Conservation (phyloP, 1,140 invertebrate species). For the Limonius californicus region DNA sequence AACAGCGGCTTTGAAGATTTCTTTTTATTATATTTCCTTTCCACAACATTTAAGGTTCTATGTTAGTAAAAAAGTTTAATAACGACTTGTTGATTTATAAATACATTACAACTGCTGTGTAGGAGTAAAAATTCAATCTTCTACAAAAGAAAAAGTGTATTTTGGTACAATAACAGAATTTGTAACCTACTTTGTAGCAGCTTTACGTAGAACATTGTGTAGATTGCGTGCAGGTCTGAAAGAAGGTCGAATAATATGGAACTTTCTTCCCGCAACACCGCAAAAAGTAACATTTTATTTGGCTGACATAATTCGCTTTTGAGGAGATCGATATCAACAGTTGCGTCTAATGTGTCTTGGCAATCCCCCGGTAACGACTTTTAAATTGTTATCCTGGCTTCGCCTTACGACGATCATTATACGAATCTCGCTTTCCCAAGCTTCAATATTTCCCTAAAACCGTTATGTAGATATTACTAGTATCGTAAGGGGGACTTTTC, state of each 20-base stretch:
- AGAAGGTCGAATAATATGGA: conserved; percentile 6
- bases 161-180: not conserved
- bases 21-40: too few species aligned
- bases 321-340: conserved; percentile 38
- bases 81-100: not conserved
- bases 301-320: conserved; percentile 37
- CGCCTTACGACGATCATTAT: conserved; percentile 21
- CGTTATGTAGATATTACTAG: conserved; percentile 9
- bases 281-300: conserved; percentile 29
- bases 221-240: conserved; percentile 2
- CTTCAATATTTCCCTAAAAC: conserved; percentile 14
- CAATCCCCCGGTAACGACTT: conserved; percentile 40
- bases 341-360: conserved; percentile 39
- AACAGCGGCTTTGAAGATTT: too few species aligned
- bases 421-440: conserved; percentile 13
- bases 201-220: not conserved
- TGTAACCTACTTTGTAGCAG: conserved; percentile 3
- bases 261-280: conserved; percentile 13
- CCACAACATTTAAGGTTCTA: too few species aligned
- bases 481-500: conserved; percentile 2
- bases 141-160: not conserved
- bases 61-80: too few species aligned
- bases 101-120: not conserved
- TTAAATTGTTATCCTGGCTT: conserved; percentile 38
- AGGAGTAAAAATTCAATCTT: not conserved